Conservation (phyloP, 2,888 invertebrate genomes). For the Mythimna albipuncta region DNA sequence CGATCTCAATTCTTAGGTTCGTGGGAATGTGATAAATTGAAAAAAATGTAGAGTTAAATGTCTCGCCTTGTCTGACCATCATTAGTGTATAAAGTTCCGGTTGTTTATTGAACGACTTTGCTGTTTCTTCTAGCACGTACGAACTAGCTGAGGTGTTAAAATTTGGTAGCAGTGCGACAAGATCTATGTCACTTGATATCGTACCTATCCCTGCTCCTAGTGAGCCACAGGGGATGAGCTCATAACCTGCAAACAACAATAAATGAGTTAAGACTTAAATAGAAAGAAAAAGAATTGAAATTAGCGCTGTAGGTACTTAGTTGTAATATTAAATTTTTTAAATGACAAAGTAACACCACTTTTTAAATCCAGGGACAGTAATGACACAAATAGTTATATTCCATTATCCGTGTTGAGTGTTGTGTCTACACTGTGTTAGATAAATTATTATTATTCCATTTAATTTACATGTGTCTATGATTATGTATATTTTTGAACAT, state of each 20-base stretch:
- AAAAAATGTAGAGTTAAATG: not conserved
- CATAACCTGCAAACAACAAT: slow-evolving; percentile 46
- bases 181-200: slow-evolving; percentile 63
- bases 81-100: slow-evolving; percentile 40
- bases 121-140: slow-evolving; percentile 22
- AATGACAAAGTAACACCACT: too few relatives aligned
- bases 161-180: slow-evolving; percentile 43
- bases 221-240: slow-evolving; percentile 57
- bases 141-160: slow-evolving; percentile 5
- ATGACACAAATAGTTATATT: too few relatives aligned
- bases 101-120: slow-evolving; percentile 26
- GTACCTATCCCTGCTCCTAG: slow-evolving; percentile 56
- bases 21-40: slow-evolving; percentile 37
- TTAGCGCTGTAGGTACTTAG: too few relatives aligned
- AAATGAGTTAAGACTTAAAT: not conserved
- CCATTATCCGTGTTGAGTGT: too few relatives aligned
- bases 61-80: not conserved
- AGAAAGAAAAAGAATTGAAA: too few relatives aligned
- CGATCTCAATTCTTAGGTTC: slow-evolving; percentile 6
- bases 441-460: too few relatives aligned
- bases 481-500: too few relatives aligned
- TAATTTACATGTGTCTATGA: too few relatives aligned
- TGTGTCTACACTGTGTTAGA: too few relatives aligned
- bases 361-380: too few relatives aligned
- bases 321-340: too few relatives aligned